These are phyloP conservation scores for Panthera uncia DNA, from an alignment of 2,113 vertebrate species.

Conservation along the genomic window DNA sequence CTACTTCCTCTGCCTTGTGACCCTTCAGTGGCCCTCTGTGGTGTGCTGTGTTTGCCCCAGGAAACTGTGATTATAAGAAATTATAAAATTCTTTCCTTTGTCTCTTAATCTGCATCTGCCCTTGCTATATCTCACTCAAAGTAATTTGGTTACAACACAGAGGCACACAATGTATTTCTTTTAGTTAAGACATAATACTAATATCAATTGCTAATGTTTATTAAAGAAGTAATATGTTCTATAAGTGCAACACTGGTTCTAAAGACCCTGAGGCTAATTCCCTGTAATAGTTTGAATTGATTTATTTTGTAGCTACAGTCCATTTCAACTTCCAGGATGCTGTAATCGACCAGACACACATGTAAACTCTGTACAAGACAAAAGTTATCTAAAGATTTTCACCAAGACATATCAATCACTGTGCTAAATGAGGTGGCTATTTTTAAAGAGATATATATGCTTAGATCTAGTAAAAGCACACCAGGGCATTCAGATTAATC, in stretches of 20 bases:
- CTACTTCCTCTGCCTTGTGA: not conserved
- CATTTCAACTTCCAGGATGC: not conserved
- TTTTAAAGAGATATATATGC: not conserved
- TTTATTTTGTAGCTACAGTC: not conserved
- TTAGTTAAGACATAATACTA: slow-evolving; percentile 33
- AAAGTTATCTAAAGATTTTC: not conserved
- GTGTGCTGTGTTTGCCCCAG: not conserved
- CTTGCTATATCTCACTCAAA: not conserved
- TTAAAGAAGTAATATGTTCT: not conserved
- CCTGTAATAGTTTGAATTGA: not conserved
- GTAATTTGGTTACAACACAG: not conserved
- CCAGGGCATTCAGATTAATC: not conserved
- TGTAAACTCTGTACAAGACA: not conserved
- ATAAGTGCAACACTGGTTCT: not conserved
- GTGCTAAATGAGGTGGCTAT: not conserved
- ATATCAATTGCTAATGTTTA: not conserved
- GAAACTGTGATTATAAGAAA: not conserved
- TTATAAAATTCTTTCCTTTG: not conserved
- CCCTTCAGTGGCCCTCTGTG: not conserved
- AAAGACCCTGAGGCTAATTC: not conserved
- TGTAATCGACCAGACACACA: not conserved
- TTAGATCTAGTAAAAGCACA: not conserved
- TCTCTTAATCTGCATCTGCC: not conserved
- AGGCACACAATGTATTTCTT: not conserved
- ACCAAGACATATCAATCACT: not conserved